Conservation (phyloP, 2,113 vertebrate species). For the Pica pica region DNA sequence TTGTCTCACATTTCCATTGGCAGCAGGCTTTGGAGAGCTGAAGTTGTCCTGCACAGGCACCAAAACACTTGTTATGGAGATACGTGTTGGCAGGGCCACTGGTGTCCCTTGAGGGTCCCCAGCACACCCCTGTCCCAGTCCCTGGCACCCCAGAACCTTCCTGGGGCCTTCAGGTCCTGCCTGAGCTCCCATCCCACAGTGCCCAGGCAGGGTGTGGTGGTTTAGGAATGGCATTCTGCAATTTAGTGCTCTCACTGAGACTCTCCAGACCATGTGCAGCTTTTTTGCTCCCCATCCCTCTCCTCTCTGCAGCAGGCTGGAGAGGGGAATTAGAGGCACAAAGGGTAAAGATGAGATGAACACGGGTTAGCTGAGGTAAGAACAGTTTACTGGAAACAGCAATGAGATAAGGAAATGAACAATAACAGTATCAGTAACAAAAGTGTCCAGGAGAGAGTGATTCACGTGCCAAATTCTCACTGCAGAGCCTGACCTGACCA, state of each 20-base stretch:
- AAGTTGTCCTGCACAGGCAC: background rate
- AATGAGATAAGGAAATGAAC: background rate
- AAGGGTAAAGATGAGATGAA: too few relatives aligned
- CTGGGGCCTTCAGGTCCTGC: background rate
- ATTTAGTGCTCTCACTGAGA: background rate
- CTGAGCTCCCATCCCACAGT: background rate
- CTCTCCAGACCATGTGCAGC: background rate
- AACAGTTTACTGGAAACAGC: background rate
- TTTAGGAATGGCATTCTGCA: background rate
- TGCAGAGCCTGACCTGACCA: background rate
- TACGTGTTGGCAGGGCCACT: background rate
- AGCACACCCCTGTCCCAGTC: background rate
- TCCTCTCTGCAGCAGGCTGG: rapidly evolving
- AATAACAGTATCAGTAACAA: background rate
- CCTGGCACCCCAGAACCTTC: background rate
- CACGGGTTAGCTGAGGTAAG: background rate
- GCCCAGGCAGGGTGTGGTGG: rapidly evolving
- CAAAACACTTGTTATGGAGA: background rate
- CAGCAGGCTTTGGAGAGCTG: background rate
- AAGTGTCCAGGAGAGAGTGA: background rate
- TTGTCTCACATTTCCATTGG: background rate
- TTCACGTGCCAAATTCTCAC: background rate
- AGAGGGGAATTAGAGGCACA: background rate
- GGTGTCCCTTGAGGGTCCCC: rapidly evolving
- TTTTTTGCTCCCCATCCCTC: too few relatives aligned